A percentile compares a stretch with the other conserved stretches of the same genome.
Evolutionary conservation across 2,113 vertebrate genomes (phyloP).

Genomic region (Mus pahari): DNA sequence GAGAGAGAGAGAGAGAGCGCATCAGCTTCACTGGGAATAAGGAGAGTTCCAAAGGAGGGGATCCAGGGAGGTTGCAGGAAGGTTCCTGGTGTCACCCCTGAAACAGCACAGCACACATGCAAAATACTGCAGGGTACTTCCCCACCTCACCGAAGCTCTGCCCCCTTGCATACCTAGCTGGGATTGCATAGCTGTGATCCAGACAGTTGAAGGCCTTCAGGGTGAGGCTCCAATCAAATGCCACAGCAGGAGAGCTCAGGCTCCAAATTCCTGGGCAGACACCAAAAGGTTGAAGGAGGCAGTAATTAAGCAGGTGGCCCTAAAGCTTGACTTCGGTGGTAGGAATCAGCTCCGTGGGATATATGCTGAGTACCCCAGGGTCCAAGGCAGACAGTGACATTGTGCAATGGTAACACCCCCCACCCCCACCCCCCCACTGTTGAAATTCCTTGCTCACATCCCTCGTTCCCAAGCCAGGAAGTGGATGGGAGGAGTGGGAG

Average conservation of each 20-base stretch:
- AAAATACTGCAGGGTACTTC: background rate
- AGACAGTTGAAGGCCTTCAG: background rate
- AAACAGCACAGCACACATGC: fast-evolving
- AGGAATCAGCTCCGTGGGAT: slow-evolving; percentile 66
- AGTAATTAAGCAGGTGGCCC: slow-evolving; percentile 80
- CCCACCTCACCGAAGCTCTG: background rate
- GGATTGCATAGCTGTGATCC: fast-evolving
- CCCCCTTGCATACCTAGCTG: background rate
- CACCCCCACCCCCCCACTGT: too few species aligned
- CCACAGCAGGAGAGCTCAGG: background rate
- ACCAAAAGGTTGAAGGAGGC: slow-evolving; percentile 33
- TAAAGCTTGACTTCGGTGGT: slow-evolving; percentile 36
- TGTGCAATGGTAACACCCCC: background rate
- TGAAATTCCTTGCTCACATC: background rate
- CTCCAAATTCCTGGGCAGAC: background rate
- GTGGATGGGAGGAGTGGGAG: background rate
- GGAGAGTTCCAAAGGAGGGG: background rate
- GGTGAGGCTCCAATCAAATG: background rate
- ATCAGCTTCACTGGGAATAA: background rate
- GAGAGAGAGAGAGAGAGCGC: too few species aligned
- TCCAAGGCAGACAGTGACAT: background rate
- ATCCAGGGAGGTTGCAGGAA: fast-evolving
- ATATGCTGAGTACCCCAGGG: fast-evolving
- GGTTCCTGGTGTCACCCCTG: background rate
- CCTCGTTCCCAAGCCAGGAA: background rate